Base-by-base conservation (phyloP, 1,140 invertebrate species). In the Tetramorium parvispinum region DNA sequence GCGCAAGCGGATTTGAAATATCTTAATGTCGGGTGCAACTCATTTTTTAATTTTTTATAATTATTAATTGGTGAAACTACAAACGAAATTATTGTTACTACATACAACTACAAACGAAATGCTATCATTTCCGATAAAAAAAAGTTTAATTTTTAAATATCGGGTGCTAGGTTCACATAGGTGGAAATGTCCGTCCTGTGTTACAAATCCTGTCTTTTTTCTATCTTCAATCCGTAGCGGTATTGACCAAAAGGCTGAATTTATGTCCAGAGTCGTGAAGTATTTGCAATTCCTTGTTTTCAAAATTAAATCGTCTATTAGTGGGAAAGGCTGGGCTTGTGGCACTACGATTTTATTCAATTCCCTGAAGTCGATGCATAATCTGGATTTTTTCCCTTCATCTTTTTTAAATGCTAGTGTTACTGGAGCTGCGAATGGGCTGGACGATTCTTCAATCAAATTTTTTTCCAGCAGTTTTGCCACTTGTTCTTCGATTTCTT, bases 371-470 rank as follows among this genome's bases (percentile, higher is more conserved):
- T 53, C 51, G 6, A 53, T 53, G 7, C 51, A 53, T 6, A 53
- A 53, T 53, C 51, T 53, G 3, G 51, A 18, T 18, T 18, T 53
- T 53, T 18, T 53, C 6, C n/a, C n/a, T 18, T 57, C 61, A 4
- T 66, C n/a, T 66, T 37, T 66, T 53, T 32, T 66, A 63, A 63
- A 37, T 1, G 61, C 13, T 11, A 79, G 1, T 0, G 77, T 79
- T 32, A 79, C 77, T 13, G 77, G 63, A 0, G 77, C 77, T 24
- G 61, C 61, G 46, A 81, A 81, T 3, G 77, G 77, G 46, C 77
- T 79, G 3, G 66, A 79, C 0, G 77, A 79, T 55, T 73, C 71
- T 21, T 81, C 61, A 37, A 87, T 75, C 0, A 87, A 24, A 1
- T 76, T 51, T 49, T 32, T 65, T 13, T 68, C 24, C 76, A 76